Evolutionary conservation across 2,113 vertebrate species (phyloP).

Genomic region (Python bivittatus): DNA sequence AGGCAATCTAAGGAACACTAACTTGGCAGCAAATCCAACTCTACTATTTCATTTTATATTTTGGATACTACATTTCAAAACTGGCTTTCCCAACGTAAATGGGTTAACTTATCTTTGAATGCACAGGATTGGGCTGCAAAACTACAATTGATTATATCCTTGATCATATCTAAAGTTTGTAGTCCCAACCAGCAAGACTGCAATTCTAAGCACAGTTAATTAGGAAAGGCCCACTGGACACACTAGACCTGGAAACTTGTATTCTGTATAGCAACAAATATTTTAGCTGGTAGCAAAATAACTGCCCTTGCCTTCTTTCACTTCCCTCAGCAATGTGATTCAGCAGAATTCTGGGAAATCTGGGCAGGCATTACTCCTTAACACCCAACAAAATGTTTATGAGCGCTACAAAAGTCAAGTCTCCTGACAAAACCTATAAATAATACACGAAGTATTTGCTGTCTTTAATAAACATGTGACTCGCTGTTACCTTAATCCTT

Average conservation of each 20-base stretch:
- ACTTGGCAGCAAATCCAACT: background rate
- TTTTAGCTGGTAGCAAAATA: background rate
- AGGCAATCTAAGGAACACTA: background rate
- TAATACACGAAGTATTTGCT: background rate
- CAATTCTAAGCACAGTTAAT: background rate
- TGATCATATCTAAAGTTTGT: background rate
- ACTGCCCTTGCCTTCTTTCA: background rate
- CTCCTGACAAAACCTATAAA: background rate
- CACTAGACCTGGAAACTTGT: background rate
- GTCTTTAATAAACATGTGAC: background rate
- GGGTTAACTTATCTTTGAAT: background rate
- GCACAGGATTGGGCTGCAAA: background rate
- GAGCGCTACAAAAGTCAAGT: background rate
- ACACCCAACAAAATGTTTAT: background rate
- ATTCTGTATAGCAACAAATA: background rate
- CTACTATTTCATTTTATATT: background rate
- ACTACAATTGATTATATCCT: background rate
- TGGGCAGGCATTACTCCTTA: background rate
- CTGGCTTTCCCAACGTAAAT: background rate
- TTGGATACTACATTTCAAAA: background rate
- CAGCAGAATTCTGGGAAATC: background rate
- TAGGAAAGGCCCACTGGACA: background rate
- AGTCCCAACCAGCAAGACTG: background rate
- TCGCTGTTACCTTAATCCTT: background rate
- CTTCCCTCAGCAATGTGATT: background rate